These are phyloP conservation scores for Neolamprologus sp. DNA, from an alignment of 2,113 vertebrate species.

Conservation along the genomic window DNA sequence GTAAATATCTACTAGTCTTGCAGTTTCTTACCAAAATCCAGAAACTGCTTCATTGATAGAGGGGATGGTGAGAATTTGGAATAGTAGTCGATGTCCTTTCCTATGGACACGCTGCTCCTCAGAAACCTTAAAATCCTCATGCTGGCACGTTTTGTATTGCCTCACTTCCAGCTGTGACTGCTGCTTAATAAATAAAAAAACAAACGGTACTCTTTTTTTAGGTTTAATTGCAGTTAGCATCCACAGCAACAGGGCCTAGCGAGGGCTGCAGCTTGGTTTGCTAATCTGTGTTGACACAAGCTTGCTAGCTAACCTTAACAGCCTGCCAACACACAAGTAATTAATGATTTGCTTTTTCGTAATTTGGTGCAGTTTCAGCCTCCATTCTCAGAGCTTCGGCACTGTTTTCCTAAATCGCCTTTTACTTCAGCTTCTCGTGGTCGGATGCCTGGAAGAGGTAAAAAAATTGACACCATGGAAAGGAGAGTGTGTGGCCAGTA, in stretches of 20 bases:
- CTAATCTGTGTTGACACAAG: constrained; percentile 1
- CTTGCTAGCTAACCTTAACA: neutral
- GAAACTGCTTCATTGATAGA: constrained; percentile 79
- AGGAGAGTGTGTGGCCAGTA: neutral
- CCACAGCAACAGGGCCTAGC: neutral
- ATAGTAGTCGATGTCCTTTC: constrained; percentile 73
- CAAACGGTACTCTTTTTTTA: neutral
- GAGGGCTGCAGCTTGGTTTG: neutral
- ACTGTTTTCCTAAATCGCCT: neutral
- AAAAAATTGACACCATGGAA: neutral
- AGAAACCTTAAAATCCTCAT: constrained; percentile 72
- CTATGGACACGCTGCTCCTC: constrained; percentile 60
- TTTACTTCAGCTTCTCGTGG: neutral
- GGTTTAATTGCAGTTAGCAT: neutral
- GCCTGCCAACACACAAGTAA: neutral
- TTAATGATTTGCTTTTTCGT: neutral
- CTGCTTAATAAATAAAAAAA: neutral
- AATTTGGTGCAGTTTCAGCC: neutral
- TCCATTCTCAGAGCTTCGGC: neutral
- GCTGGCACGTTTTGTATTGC: neutral
- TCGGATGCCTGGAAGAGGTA: neutral
- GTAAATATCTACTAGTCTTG: neutral
- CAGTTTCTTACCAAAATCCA: constrained; percentile 75
- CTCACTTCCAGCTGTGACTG: neutral
- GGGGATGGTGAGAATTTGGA: constrained; percentile 78